Base-by-base conservation (phyloP, 2,113 vertebrate genomes). In the Xerus inauris region DNA sequence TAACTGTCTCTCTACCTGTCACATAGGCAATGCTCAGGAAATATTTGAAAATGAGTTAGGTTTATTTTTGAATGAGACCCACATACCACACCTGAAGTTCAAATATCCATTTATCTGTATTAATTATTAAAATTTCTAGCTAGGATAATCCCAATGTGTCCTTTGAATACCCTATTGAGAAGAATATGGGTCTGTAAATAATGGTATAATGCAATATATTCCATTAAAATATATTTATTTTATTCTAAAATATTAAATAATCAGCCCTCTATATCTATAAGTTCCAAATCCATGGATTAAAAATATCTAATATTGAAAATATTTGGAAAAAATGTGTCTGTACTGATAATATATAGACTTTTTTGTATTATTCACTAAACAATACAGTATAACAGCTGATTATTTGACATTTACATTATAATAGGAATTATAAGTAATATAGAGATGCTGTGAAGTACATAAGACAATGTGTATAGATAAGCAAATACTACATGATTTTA, bases 111-210 rank as follows among this genome's bases (percentile, higher is more conserved):
- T 93, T 84, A 45, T 1, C 8, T 38, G 14, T 67, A 30, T 28
- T 59, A 51, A 59, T 87, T 84, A 64, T 85, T 92, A 87, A 93
- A 95, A 73, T 83, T n/a, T 86, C 62, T 83, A 6, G 54, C 20
- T 73, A 45, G 89, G 88, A 72, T 51, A 77, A 88, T 87, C 76
- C 22, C n/a, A 64, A 30, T 20, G 13, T 2, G 1, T 54, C 51
- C 38, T 88, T 73, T 81, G 28, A 80, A 87, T 40, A 5, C 24
- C n/a, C 6, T 81, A 88, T 45, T 91, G 35, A 5, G 28, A 24
- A 93, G 13, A 85, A 14, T 59, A 17, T 65, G 16, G n/a, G 71
- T 1, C 12, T 71, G 20, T 72, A 51, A 87, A 85, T 81, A 81
- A 85, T 76, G 1, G 11, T 2, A 80, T 54, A 76, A 1, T 81